Evolutionary conservation across 2,888 invertebrate genomes (phyloP), one percentile per base, ranked within the genome.

Genomic region (Sympetrum striolatum): DNA sequence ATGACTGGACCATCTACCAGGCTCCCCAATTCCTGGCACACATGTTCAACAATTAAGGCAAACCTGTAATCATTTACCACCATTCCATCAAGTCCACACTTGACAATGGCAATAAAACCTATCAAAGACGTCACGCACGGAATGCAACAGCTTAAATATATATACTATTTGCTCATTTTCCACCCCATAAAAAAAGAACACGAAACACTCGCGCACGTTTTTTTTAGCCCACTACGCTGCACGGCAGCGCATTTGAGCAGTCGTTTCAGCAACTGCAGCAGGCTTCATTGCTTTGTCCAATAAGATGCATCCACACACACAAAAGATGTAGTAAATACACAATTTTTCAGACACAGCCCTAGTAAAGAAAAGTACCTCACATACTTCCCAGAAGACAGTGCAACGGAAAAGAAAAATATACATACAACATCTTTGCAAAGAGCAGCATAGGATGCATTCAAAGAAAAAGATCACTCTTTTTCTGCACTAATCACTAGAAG

Each of bases 1-100:
- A 86, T 37, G 60, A n/a, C 86, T 60, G 86, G 60, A 37, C 73
- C 73, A 73, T 73, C 12, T 25, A 31, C 73, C 73, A 73, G 73
- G 73, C 22, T 31, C 31, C 31, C 73, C 73, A 73, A 14, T 60
- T 39, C 80, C 86, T 37, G 22, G 86, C 60, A 31, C 58, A 86
- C 86, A 86, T 86, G 86, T 86, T 86, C 86, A 86, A 86, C 86
- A 86, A 64, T 86, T 86, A 86, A 86, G 86, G 86, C 86, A 86
- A 60, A 86, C 35, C 60, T 64, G 64, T 64, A 60, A 53, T 64
- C 86, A 86, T n/a, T 35, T 60, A 60, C 58, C 35, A 60, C 60
- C 86, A 64, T 86, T 53, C 35, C 64, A 64, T 64, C 86, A 86
- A 86, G 64, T 86, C n/a, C 39, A 39, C 18, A 60, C 86, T 64